Evolutionary conservation across 2,113 vertebrate genomes (phyloP), one percentile per base, ranked within the genome.

Genomic region (Spea multiplicata): DNA sequence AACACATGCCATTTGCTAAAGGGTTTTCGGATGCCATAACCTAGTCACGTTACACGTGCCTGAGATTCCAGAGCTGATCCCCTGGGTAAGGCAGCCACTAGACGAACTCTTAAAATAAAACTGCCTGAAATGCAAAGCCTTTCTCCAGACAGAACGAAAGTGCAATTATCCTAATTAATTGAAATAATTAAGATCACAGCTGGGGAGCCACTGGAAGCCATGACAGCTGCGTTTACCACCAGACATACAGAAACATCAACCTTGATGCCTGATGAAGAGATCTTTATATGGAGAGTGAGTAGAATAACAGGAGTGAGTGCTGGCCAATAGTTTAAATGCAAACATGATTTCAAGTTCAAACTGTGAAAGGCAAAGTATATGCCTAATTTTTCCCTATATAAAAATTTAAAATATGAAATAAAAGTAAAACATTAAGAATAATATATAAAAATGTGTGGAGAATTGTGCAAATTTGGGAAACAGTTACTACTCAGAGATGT

Each of bases 121-220:
- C 61, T 16, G 76, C 61, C 59, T 72, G 13, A 78, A 72, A 66
- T 55, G 48, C 57, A 17, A 30, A 30, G 76, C 59, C 64, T 78
- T 72, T 72, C 76, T 55, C 59, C 76, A 78, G 68, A 78, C 48
- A 78, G 76, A 78, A 72, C 5, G 14, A 66, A 78, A 72, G 59
- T 66, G 69, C 76, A 78, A 78, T 78, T 78, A 72, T 78, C 69
- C 61, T 78, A 78, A 78, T 78, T 72, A 78, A 78, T 78, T 72
- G 76, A 78, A 78, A 78, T 72, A 78, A 78, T 78, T 78, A 78
- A 78, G 69, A 72, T 66, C 69, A 72, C 76, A 78, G 76, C 76
- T 78, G 76, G 76, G 59, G 69, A 78, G 59, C 69, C 64, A 78
- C 64, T 66, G 76, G 59, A 72, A 72, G 69, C 76, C 50, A 57